Percentiles rank a stretch among this genome's conserved stretches.
Conservation (phyloP, 1,140 invertebrate genomes). For the Trichoplusia ni region DNA sequence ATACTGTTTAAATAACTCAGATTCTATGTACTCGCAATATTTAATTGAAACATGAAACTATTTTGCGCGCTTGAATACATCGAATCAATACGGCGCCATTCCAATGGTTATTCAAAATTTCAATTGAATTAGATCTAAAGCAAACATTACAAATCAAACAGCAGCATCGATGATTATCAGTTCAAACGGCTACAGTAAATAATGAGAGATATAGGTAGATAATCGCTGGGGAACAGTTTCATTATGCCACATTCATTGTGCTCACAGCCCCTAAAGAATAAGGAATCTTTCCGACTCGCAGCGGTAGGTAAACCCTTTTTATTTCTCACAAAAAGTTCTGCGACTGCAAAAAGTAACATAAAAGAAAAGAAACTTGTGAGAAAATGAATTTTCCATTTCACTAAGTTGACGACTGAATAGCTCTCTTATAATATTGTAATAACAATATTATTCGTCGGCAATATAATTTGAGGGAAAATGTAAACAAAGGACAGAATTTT, state of each 20-base stretch:
- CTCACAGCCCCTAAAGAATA: conserved; percentile 46
- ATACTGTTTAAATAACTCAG: too few relatives aligned
- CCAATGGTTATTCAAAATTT: too few relatives aligned
- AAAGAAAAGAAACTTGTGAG: conserved; percentile 49
- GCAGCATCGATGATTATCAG: not conserved
- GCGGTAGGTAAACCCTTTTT: conserved; percentile 51
- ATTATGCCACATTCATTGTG: conserved; percentile 58
- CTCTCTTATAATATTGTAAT: conserved; percentile 35
- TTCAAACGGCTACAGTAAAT: conserved; percentile 25
- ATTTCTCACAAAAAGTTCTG: conserved; percentile 51
- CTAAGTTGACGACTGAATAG: conserved; percentile 41
- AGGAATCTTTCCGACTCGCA: conserved; percentile 45
- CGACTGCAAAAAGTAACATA: conserved; percentile 46
- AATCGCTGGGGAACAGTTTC: conserved; percentile 51
- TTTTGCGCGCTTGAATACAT: too few relatives aligned
- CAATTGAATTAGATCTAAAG: conserved; percentile 4
- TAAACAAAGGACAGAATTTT: too few relatives aligned
- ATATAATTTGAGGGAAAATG: too few relatives aligned
- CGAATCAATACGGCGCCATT: too few relatives aligned
- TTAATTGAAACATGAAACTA: too few relatives aligned
- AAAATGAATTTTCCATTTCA: conserved; percentile 52
- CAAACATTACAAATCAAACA: conserved; percentile 16
- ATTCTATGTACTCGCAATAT: too few relatives aligned
- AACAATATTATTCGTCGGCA: too few relatives aligned
- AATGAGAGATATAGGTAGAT: conserved; percentile 40